Percentiles rank a stretch among this genome's conserved stretches.
These are phyloP conservation scores for Rhopalosiphum padi DNA, from an alignment of 1,140 invertebrate genomes.

Conservation along the genomic window DNA sequence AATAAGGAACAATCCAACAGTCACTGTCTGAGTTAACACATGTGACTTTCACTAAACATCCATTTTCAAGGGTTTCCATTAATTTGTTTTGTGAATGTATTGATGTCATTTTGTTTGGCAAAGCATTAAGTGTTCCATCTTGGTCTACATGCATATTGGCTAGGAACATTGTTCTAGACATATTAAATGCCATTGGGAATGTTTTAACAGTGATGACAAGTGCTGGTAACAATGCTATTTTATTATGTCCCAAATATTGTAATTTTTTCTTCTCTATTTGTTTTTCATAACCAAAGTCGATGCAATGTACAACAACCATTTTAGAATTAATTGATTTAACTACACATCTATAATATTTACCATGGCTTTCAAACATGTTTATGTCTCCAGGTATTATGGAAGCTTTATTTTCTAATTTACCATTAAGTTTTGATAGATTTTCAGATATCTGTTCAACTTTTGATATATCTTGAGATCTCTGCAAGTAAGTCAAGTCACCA, in stretches of 20 bases:
- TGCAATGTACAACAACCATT: constrained; percentile 37
- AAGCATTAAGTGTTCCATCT: constrained; percentile 21
- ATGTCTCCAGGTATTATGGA: not conserved
- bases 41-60: constrained; percentile 35
- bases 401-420: not conserved
- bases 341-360: constrained; percentile 44
- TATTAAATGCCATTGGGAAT: constrained; percentile 35
- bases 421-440: constrained; percentile 37
- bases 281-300: constrained; percentile 49
- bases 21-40: not conserved
- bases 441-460: constrained; percentile 47
- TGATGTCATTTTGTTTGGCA: not conserved
- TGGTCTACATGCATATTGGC: not conserved
- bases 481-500: constrained; percentile 44
- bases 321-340: constrained; percentile 25
- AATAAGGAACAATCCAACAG: constrained; percentile 52
- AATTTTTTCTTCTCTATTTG: constrained; percentile 42
- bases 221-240: constrained; percentile 27
- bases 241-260: not conserved
- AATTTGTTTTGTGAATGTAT: not conserved
- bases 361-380: constrained; percentile 33
- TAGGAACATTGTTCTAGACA: constrained; percentile 38
- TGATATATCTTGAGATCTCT: constrained; percentile 38
- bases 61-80: constrained; percentile 42
- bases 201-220: constrained; percentile 44